These are phyloP conservation scores for Drosophila greeni DNA, from an alignment of 2,888 invertebrate genomes.

Conservation along the genomic window DNA sequence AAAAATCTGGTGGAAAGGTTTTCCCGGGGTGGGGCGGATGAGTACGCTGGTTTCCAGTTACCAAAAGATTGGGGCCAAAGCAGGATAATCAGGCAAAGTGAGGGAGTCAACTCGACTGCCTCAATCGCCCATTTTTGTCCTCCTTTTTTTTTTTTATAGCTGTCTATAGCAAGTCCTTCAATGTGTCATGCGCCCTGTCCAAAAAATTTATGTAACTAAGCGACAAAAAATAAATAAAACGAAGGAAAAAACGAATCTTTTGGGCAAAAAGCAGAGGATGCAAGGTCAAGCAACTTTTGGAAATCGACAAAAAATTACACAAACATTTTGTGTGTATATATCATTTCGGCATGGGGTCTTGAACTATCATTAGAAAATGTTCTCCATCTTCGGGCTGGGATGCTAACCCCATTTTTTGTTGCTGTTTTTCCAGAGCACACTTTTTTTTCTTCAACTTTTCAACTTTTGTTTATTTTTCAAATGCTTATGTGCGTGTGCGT, in stretches of 20 bases:
- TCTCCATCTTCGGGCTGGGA: slow-evolving; percentile 6
- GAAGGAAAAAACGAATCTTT: slow-evolving; percentile 14
- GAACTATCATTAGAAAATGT: slow-evolving; percentile 7
- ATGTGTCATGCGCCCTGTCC: slow-evolving; percentile 43
- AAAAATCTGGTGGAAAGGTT: background rate
- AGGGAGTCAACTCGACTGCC: background rate
- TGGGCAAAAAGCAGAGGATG: slow-evolving; percentile 4
- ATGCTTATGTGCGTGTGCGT: background rate
- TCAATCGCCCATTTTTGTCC: background rate
- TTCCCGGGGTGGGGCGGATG: background rate
- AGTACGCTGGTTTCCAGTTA: slow-evolving; percentile 12
- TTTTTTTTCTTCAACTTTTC: background rate
- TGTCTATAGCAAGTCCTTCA: slow-evolving; percentile 29
- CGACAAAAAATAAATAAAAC: background rate
- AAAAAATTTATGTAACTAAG: slow-evolving; percentile 39
- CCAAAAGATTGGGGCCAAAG: slow-evolving; percentile 23
- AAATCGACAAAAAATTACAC: background rate
- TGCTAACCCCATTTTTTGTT: slow-evolving; percentile 15
- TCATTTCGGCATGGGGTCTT: slow-evolving; percentile 12
- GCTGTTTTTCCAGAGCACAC: slow-evolving; percentile 7
- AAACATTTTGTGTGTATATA: slow-evolving; percentile 12
- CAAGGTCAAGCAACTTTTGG: slow-evolving; percentile 32
- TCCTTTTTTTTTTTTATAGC: slow-evolving; percentile 20
- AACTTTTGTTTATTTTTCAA: slow-evolving; percentile 31
- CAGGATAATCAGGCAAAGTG: slow-evolving; percentile 34